Percentiles rank a stretch among this genome's conserved stretches.
phyloP scores from a whole-genome alignment of 2,888 invertebrate genomes.

The Rhamphomyia laevipes region DNA sequence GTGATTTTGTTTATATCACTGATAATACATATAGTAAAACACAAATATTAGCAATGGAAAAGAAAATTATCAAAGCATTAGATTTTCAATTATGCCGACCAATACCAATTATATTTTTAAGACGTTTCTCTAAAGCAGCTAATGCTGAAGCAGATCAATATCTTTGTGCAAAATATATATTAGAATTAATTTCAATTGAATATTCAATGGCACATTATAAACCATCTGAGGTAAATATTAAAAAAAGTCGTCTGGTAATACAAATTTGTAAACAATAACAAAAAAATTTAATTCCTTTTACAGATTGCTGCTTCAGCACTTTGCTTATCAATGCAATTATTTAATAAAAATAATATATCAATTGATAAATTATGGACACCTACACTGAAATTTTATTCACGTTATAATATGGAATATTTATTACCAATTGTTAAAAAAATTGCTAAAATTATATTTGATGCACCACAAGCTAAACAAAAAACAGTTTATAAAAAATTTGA shows the following conservation, averaged over 20 bases:
- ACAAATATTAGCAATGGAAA: constrained; percentile 76
- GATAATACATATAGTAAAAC: constrained; percentile 71
- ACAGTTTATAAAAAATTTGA: constrained; percentile 59
- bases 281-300: background rate
- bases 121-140: constrained; percentile 58
- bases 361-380: constrained; percentile 54
- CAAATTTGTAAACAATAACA: background rate
- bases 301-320: constrained; percentile 34
- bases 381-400: constrained; percentile 64
- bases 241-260: constrained; percentile 23
- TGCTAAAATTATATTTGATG: constrained; percentile 54
- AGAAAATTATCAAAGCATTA: constrained; percentile 59
- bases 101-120: constrained; percentile 75
- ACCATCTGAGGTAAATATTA: constrained; percentile 77
- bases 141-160: constrained; percentile 53
- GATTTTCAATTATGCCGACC: constrained; percentile 78
- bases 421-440: constrained; percentile 55
- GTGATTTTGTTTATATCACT: constrained; percentile 83
- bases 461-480: constrained; percentile 58
- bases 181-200: constrained; percentile 73
- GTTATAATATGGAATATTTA: constrained; percentile 57
- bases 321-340: constrained; percentile 29
- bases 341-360: constrained; percentile 31
- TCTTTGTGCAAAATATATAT: constrained; percentile 78
- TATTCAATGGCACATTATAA: constrained; percentile 64